Base-by-base conservation (phyloP, 2,113 vertebrate genomes). In the Poeciliopsis prolifica region DNA sequence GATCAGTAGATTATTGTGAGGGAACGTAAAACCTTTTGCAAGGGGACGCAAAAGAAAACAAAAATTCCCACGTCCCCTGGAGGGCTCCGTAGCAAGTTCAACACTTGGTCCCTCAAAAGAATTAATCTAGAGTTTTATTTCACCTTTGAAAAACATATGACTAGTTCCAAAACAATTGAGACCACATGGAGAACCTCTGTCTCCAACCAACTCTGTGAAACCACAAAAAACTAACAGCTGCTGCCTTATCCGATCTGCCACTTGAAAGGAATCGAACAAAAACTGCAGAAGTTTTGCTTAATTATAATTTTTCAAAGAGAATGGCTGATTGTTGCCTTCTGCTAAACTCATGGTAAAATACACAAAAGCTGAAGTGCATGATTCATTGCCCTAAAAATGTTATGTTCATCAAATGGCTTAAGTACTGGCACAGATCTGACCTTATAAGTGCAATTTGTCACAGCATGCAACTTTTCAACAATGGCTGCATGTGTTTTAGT, bases 131-230 rank as follows among this genome's bases (percentile, higher is more conserved):
- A 64, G 76, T 76, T 89, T 87, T 85, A 85, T 86, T 89, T 83
- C 78, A 86, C 74, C 69, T 84, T 79, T 76, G 87, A 88, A 88
- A 90, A 88, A 91, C 80, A 86, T 80, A 70, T 66, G 72, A 79
- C 17, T 48, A 19, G 44, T 48, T 48, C 71, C 71, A 78, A 37
- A 82, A 65, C 66, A 67, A 65, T 71, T 61, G 67, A 82, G 84
- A 76, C 78, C 82, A 87, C 70, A 79, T 71, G 87, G 87, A 80
- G 88, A 89, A 74, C 76, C 66, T 81, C 75, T 61, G 77, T 65
- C 62, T 72, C 42, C 10, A 22, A 82, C 69, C 67, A 70, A 65
- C 60, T 58, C 66, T 64, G 44, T 65, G 61, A 44, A 83, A 86
- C 87, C 88, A 72, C 83, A 87, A 82, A 86, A 79, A 80, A 29